These are phyloP conservation scores for Digitonthophagus gazella DNA, from an alignment of 2,888 invertebrate species.

Conservation along the genomic window DNA sequence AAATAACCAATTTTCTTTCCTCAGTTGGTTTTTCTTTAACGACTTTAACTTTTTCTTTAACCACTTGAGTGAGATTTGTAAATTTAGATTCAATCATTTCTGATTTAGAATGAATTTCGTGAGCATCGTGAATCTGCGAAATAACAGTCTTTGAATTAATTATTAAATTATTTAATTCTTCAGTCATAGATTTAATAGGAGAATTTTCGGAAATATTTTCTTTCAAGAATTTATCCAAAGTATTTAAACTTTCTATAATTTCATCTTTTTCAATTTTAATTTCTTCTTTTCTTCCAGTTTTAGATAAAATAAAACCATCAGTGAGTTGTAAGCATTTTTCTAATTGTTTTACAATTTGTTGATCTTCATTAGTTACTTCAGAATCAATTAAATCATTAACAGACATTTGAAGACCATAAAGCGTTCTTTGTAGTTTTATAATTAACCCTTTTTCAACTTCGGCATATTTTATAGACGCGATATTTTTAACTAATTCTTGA, in stretches of 20 bases:
- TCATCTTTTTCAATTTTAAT: not conserved
- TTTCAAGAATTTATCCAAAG: not conserved
- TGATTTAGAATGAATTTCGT: slow-evolving; percentile 27
- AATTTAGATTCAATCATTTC: slow-evolving; percentile 30
- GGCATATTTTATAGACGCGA: slow-evolving; percentile 43
- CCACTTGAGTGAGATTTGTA: slow-evolving; percentile 25
- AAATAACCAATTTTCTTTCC: slow-evolving; percentile 18
- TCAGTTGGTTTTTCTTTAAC: slow-evolving; percentile 19
- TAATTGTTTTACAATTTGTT: slow-evolving; percentile 21
- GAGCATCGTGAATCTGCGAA: slow-evolving; percentile 39
- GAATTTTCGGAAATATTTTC: slow-evolving; percentile 30
- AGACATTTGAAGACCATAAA: slow-evolving; percentile 44
- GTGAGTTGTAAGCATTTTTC: slow-evolving; percentile 22
- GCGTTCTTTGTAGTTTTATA: slow-evolving; percentile 41
- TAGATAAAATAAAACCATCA: slow-evolving; percentile 26
- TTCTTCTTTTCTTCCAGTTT: slow-evolving; percentile 8
- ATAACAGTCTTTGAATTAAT: slow-evolving; percentile 38
- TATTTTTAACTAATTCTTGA: slow-evolving; percentile 41
- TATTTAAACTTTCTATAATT: slow-evolving; percentile 2
- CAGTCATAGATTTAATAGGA: slow-evolving; percentile 36
- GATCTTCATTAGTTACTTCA: slow-evolving; percentile 20
- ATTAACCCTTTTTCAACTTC: slow-evolving; percentile 39
- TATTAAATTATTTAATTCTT: slow-evolving; percentile 36
- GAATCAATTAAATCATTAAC: slow-evolving; percentile 44
- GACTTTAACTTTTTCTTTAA: slow-evolving; percentile 21